Percentiles rank a stretch among this genome's conserved stretches.
phyloP scores from a whole-genome alignment of 2,113 vertebrate species.

The Caranx ignobilis region DNA sequence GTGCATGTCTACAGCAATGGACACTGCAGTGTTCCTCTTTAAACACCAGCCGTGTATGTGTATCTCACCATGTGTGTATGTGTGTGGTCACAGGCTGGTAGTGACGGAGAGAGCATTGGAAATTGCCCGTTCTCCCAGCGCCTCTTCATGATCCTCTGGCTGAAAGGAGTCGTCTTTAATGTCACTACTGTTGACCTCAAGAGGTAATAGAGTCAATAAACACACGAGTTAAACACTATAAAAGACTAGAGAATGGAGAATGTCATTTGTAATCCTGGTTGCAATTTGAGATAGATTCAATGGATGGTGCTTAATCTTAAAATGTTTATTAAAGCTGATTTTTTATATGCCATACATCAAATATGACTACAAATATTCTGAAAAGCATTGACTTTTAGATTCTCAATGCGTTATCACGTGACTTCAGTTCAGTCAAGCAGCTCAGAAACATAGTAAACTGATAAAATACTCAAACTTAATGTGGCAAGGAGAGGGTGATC shows the following conservation, averaged over 20 bases:
- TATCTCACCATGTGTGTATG: constrained; percentile 40
- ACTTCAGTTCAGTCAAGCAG: too few relatives aligned
- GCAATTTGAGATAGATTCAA: too few relatives aligned
- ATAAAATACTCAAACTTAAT: too few relatives aligned
- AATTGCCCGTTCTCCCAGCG: constrained; percentile 98
- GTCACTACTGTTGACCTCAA: constrained; percentile 98
- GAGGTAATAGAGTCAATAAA: constrained; percentile 83
- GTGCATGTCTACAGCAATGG: too few relatives aligned
- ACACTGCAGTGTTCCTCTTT: background rate
- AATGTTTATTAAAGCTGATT: too few relatives aligned
- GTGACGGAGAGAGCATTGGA: constrained; percentile 96
- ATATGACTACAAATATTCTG: too few relatives aligned
- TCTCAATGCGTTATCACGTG: too few relatives aligned
- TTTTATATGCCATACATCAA: too few relatives aligned
- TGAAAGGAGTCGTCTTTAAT: constrained; percentile 98
- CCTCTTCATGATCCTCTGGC: constrained; percentile 98
- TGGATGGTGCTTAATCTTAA: too few relatives aligned
- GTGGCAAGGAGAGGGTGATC: too few relatives aligned
- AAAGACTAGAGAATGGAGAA: background rate
- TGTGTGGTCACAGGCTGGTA: constrained; percentile 86
- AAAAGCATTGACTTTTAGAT: too few relatives aligned
- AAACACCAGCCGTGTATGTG: background rate
- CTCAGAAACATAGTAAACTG: too few relatives aligned
- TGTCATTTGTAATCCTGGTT: background rate
- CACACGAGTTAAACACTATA: background rate